These are phyloP conservation scores for Osmoderma eremita DNA, from an alignment of 2,888 invertebrate genomes.

Conservation along the genomic window DNA sequence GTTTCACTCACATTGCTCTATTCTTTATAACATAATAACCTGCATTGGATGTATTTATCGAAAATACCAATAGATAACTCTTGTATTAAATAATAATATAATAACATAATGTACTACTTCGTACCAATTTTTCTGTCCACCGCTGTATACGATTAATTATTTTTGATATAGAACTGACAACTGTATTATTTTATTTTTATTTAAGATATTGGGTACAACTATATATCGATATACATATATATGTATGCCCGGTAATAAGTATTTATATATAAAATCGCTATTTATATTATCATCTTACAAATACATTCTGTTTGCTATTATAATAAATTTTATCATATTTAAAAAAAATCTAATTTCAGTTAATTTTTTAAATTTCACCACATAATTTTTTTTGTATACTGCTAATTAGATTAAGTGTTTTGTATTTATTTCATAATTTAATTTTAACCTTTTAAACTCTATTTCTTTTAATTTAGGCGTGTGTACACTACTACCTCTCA, in stretches of 20 bases:
- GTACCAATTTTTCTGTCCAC: too few relatives aligned
- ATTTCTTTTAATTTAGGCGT: constrained; percentile 11
- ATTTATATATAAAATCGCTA: constrained; percentile 34
- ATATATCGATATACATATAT: constrained; percentile 10
- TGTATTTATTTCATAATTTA: constrained; percentile 38
- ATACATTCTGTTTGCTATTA: constrained; percentile 1
- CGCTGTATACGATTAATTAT: constrained; percentile 3
- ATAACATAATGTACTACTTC: too few relatives aligned
- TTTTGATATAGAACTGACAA: constrained; percentile 29
- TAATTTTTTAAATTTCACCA: neutral
- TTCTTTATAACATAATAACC: too few relatives aligned
- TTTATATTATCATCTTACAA: constrained; percentile 28
- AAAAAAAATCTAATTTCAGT: neutral
- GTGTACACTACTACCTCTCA: neutral
- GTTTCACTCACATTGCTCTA: too few relatives aligned
- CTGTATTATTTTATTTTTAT: constrained; percentile 20
- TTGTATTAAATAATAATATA: too few relatives aligned
- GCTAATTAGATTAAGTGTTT: constrained; percentile 34
- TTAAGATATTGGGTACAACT: constrained; percentile 20
- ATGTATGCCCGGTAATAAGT: constrained; percentile 27
- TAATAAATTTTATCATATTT: too few relatives aligned
- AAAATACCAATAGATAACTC: too few relatives aligned
- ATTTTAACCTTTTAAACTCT: constrained; percentile 6
- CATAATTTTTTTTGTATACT: constrained; percentile 17
- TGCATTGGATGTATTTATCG: too few relatives aligned